Base-by-base conservation (phyloP, 2,113 vertebrate genomes). In the Phycodurus eques region DNA sequence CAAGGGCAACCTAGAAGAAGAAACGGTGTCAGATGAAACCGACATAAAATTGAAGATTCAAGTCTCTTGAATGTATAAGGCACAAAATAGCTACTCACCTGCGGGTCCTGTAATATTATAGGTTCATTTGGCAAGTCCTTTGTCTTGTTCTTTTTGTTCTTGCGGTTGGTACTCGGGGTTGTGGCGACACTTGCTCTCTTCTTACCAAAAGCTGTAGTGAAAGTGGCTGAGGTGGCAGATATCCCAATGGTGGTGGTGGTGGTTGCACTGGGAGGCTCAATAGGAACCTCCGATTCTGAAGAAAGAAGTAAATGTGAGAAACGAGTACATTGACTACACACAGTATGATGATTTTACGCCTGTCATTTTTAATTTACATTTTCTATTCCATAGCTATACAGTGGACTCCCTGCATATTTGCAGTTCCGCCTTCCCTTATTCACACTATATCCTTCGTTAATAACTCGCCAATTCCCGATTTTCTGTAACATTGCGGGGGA, bases 111-210 rank as follows among this genome's bases (percentile, higher is more conserved):
- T 82, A 96, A 90, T 87, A 98, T 96, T 87, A 99, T 96, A 74
- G 96, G 95, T 87, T 96, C 92, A 39, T 93, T 96, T 67, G 95
- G 94, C 74, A 94, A 87, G 80, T 98, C 96, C 93, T 98, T 98
- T 4, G 95, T 98, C 94, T 98, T 99, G 75, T 98, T 99, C 93
- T 99, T 99, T 93, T 99, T 99, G 87, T 95, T 98, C 92, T 99
- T 99, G 70, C 96, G 92, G n/a, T 96, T 97, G 85, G 95, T 94
- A 90, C 94, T 96, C 47, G 97, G 96, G 5, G 96, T 98, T 61
- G 96, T 98, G 80, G 95, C 95, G 83, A 98, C 95, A 27, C 93
- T 95, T 72, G 95, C 94, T 77, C 98, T 93, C 91, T 99, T 99
- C 88, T 99, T 99, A 71, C 97, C 96, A 86, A 98, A 98, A 61